Base-by-base conservation (phyloP, 2,113 vertebrate genomes). In the Hymenochirus boettgeri region DNA sequence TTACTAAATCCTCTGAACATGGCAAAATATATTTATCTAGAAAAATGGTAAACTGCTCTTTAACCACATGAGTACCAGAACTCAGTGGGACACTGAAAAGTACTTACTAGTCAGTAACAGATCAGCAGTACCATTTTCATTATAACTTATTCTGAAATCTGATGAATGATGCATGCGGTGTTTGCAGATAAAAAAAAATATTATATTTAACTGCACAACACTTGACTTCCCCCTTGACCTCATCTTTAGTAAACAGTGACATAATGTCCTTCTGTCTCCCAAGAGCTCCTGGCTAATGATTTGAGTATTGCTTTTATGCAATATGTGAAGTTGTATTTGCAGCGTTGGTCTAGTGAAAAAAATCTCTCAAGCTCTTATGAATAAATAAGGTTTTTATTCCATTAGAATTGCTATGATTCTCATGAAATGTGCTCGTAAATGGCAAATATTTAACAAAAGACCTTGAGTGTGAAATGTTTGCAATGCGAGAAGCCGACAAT, bases 311-410 rank as follows among this genome's bases (percentile, higher is more conserved):
- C 64, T 50, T 45, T 53, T 69, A 69, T 69, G 42, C 33, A 29
- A 25, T 60, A 53, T 60, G 18, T 35, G 53, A 6, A 60, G 56
- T 57, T 42, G 45, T 69, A 47, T 24, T 42, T 69, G 23, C 53
- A n/a, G 25, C 42, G 18, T 27, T 25, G 24, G 23, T 29, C 21
- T 1, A 39, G 47, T 52, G 48, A 51, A 21, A 25, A 67, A 26
- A 48, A 69, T 31, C 22, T 52, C 50, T 39, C 56, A 52, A 53
- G 35, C 33, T 52, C 48, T 47, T 59, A 69, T 59, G 65, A 59
- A 69, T 69, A 60, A 69, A 69, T 69, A 60, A 60, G 57, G 65
- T 53, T 22, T n/a, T n/a, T n/a, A n/a, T n/a, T n/a, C n/a, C n/a
- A n/a, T n/a, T n/a, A n/a, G n/a, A 23, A 35, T 60, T 17, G 29